Conservation (phyloP, 2,797 vertebrate genomes). For the Bufotes viridis region DNA sequence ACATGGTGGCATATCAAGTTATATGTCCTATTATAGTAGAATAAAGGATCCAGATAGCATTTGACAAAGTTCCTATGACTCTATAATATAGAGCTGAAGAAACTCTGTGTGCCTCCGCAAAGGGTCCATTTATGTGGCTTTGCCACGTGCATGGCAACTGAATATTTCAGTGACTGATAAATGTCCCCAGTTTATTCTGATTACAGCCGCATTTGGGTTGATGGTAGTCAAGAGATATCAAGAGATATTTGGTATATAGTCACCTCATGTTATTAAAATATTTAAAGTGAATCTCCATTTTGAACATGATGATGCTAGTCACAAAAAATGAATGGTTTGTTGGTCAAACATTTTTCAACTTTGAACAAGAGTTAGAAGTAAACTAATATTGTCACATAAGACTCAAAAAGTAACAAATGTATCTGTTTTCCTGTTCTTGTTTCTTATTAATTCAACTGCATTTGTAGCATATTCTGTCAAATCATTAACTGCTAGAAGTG, state of each 20-base stretch:
- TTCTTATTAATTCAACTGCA: constrained; percentile 24
- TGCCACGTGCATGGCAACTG: not conserved
- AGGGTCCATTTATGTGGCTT: too few species aligned
- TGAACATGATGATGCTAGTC: not conserved
- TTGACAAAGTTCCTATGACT: too few species aligned
- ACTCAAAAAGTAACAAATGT: constrained; percentile 2
- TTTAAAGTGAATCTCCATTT: not conserved
- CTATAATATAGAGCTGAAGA: too few species aligned
- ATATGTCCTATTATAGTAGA: too few species aligned
- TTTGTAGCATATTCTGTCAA: constrained; percentile 45
- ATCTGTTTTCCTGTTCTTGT: constrained; percentile 1
- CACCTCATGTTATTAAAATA: not conserved
- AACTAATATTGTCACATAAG: constrained; percentile 23
- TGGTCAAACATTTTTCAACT: not conserved
- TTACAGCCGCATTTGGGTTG: not conserved
- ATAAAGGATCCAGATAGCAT: too few species aligned
- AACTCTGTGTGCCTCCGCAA: too few species aligned
- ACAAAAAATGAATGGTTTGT: not conserved
- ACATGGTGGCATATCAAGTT: too few species aligned
- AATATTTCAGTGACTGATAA: not conserved
- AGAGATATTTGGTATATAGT: too few species aligned
- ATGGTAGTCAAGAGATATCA: not conserved
- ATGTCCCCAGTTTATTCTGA: not conserved
- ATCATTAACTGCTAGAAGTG: constrained; percentile 40
- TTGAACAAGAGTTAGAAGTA: not conserved